Evolutionary conservation across 1,140 invertebrate species (phyloP).

Genomic region (Manduca sexta): DNA sequence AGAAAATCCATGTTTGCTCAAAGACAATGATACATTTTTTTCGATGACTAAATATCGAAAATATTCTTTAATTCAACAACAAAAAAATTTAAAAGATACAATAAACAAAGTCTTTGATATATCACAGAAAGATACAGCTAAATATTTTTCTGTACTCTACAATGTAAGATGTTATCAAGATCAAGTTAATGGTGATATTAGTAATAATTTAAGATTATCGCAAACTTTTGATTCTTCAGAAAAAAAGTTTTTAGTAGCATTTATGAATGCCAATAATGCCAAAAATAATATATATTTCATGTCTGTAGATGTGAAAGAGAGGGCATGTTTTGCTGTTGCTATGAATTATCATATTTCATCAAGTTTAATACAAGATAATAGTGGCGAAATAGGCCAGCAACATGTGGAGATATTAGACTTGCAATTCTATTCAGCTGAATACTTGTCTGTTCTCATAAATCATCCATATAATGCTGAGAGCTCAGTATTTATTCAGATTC

Average conservation of each 20-base stretch:
- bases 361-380: slow-evolving; percentile 35
- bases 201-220: slow-evolving; percentile 50
- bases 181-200: slow-evolving; percentile 19
- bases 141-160: slow-evolving; percentile 74
- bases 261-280: slow-evolving; percentile 33
- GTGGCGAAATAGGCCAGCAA: slow-evolving; percentile 39
- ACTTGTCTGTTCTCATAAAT: slow-evolving; percentile 83
- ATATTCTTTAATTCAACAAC: slow-evolving; percentile 88
- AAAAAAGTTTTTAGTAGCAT: slow-evolving; percentile 57
- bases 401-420: slow-evolving; percentile 75
- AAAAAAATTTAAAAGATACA: slow-evolving; percentile 80
- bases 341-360: slow-evolving; percentile 51
- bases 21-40: slow-evolving; percentile 81
- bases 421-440: slow-evolving; percentile 88
- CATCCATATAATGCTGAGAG: slow-evolving; percentile 71
- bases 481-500: slow-evolving; percentile 79
- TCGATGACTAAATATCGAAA: slow-evolving; percentile 79
- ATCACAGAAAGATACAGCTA: slow-evolving; percentile 77
- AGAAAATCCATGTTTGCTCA: slow-evolving; percentile 80
- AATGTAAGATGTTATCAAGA: slow-evolving; percentile 68
- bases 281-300: slow-evolving; percentile 61
- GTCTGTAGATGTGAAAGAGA: slow-evolving; percentile 52
- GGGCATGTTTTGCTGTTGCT: slow-evolving; percentile 32
- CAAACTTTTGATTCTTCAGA: slow-evolving; percentile 55
- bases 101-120: slow-evolving; percentile 82